A percentile compares a stretch with the other conserved stretches of the same genome.
Evolutionary conservation across 2,888 invertebrate species (phyloP).

Genomic region (Drosophila affinis): DNA sequence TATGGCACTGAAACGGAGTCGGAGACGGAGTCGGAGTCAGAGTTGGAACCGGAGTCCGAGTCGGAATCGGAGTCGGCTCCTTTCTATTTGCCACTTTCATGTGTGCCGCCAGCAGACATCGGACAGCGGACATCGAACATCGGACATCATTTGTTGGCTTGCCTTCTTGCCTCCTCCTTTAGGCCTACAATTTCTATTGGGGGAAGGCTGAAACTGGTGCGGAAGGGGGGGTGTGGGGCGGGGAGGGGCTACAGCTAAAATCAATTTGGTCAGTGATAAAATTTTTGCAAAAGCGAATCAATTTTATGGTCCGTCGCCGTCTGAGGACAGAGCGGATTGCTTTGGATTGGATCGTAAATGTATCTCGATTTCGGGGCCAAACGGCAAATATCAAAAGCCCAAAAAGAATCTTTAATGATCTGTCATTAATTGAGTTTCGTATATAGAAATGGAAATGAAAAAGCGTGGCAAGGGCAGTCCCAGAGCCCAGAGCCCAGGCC

Average conservation of each 20-base stretch:
- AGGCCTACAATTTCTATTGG: conserved; percentile 65
- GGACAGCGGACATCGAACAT: too few species aligned
- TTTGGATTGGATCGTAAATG: conserved; percentile 59
- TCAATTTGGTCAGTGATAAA: conserved; percentile 53
- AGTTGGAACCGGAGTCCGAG: conserved; percentile 30
- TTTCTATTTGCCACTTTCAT: conserved; percentile 76
- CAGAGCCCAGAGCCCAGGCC: conserved; percentile 2
- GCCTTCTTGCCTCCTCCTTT: conserved; percentile 25
- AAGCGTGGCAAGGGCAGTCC: conserved; percentile 65
- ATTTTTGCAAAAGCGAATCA: conserved; percentile 49
- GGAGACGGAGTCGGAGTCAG: too few species aligned
- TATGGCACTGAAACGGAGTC: conserved; percentile 58
- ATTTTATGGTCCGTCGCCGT: conserved; percentile 44
- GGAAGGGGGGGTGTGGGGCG: neutral
- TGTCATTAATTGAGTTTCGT: conserved; percentile 81
- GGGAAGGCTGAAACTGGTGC: conserved; percentile 1
- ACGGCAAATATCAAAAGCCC: conserved; percentile 78
- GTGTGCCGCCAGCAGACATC: conserved; percentile 46
- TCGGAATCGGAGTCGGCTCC: conserved; percentile 48
- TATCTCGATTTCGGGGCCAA: conserved; percentile 67
- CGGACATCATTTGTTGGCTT: conserved; percentile 16
- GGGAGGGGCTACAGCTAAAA: conserved; percentile 42
- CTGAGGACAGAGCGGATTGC: conserved; percentile 7
- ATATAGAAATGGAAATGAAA: conserved; percentile 71
- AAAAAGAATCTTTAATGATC: conserved; percentile 79